A percentile compares a stretch with the other conserved stretches of the same genome.
Evolutionary conservation across 2,888 invertebrate species (phyloP).

Genomic region (Steromphala cineraria): DNA sequence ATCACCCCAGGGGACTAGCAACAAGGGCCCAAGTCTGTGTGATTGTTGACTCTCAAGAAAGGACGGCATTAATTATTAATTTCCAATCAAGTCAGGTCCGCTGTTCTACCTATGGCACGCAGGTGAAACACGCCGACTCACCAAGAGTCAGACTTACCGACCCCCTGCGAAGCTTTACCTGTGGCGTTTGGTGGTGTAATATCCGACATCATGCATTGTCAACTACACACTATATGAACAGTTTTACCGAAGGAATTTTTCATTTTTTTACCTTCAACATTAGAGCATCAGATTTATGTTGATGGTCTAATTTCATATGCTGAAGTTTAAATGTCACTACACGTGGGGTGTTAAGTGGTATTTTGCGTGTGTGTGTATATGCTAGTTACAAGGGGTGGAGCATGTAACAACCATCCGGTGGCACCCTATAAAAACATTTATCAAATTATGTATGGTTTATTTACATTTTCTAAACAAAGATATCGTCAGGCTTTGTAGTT

Average conservation of each 20-base stretch:
- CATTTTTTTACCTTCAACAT: background rate
- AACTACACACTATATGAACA: background rate
- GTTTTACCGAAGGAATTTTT: background rate
- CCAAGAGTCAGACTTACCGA: background rate
- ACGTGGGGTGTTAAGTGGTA: no score
- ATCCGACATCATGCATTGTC: background rate
- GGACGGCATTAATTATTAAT: slow-evolving; percentile 23
- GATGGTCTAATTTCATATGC: no score
- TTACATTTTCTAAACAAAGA: no score
- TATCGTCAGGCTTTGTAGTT: no score
- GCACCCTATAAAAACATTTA: no score
- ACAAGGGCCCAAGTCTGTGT: background rate
- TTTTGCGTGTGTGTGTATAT: no score
- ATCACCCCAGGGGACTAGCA: background rate
- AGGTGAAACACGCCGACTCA: background rate
- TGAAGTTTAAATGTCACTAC: no score
- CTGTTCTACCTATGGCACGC: background rate
- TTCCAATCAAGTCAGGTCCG: slow-evolving; percentile 15
- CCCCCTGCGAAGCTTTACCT: background rate
- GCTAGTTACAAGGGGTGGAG: no score
- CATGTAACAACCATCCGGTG: no score
- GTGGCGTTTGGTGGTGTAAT: background rate
- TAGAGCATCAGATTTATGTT: background rate
- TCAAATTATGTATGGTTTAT: no score
- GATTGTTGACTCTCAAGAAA: slow-evolving; percentile 20